phyloP scores from a whole-genome alignment of 2,888 invertebrate genomes.

The Xestoiulus laeticollis region DNA sequence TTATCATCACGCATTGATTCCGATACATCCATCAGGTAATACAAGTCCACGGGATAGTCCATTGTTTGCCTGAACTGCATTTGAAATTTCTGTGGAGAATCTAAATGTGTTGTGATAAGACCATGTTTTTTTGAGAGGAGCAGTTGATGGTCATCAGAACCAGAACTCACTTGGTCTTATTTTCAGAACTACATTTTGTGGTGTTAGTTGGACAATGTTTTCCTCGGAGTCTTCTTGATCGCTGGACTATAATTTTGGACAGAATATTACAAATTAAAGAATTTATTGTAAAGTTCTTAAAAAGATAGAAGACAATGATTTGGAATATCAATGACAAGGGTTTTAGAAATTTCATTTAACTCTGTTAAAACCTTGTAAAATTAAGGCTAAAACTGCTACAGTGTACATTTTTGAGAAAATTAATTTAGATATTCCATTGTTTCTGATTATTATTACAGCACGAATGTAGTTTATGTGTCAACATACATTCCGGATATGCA shows the following conservation, averaged over 20 bases:
- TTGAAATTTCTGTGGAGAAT: constrained; percentile 72
- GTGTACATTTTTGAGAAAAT: too few relatives aligned
- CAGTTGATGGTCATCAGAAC: neutral
- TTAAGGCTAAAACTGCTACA: too few relatives aligned
- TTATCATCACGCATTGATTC: constrained; percentile 99
- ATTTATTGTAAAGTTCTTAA: too few relatives aligned
- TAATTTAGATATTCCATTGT: too few relatives aligned
- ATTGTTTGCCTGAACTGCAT: constrained; percentile 70
- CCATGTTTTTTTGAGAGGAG: neutral
- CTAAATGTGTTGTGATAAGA: neutral
- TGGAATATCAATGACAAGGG: too few relatives aligned
- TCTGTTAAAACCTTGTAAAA: too few relatives aligned
- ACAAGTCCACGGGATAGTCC: constrained; percentile 96
- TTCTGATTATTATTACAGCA: too few relatives aligned
- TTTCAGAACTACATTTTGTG: constrained; percentile 52
- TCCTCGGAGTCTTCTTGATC: neutral
- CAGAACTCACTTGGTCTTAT: constrained; percentile 52
- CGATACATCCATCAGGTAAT: constrained; percentile 99
- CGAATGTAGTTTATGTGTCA: too few relatives aligned
- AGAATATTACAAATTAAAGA: neutral
- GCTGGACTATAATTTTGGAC: neutral
- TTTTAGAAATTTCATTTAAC: too few relatives aligned
- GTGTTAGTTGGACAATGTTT: constrained; percentile 48
- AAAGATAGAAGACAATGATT: too few relatives aligned
- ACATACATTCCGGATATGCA: neutral